Base-by-base conservation (phyloP, 64 coral and sea anemone species). In the Astreopora myriophthalma region DNA sequence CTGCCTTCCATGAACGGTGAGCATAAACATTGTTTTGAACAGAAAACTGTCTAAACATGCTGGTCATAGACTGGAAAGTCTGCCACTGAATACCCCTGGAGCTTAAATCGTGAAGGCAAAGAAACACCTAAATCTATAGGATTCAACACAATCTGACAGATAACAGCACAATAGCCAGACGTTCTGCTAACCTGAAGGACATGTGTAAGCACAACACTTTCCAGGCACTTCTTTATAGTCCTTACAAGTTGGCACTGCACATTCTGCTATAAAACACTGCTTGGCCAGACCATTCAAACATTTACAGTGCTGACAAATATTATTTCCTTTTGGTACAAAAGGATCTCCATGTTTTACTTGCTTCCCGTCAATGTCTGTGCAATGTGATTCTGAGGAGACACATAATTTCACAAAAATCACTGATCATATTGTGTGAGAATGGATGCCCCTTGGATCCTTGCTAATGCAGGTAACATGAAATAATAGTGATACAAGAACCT, bases 301-400 rank as follows among this genome's bases (percentile, higher is more conserved):
- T 69, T 87, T 97, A 71, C 95, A 97, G 81, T 97, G 91, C 36
- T 86, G 44, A 87, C 95, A 97, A 76, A 92, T 74, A 87, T 96
- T 67, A 38, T 94, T 73, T 30, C 81, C 90, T 22, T 92, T 32
- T 25, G 95, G 95, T 14, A 97, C 89, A 84, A 84, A 97, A 29
- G 89, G 85, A 8, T 84, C 89, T 33, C 80, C 95, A 75, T 93
- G 85, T 5, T 88, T 44, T 9, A 97, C 71, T 49, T 61, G 84
- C 34, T 90, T 94, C 26, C 87, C 90, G 58, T 90, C 57, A 3
- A 97, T 94, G 49, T 97, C 95, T 79, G 52, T 62, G 40, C 95
- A 97, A 70, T 74, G 70, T 85, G 76, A 85, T 48, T 86, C 92
- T 89, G 32, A 9, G 31, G 65, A 85, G 52, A 84, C 49, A 69